Evolutionary conservation across 2,113 vertebrate species (phyloP), one percentile per base, ranked within the genome.

Genomic region (Dermatemys mawii): DNA sequence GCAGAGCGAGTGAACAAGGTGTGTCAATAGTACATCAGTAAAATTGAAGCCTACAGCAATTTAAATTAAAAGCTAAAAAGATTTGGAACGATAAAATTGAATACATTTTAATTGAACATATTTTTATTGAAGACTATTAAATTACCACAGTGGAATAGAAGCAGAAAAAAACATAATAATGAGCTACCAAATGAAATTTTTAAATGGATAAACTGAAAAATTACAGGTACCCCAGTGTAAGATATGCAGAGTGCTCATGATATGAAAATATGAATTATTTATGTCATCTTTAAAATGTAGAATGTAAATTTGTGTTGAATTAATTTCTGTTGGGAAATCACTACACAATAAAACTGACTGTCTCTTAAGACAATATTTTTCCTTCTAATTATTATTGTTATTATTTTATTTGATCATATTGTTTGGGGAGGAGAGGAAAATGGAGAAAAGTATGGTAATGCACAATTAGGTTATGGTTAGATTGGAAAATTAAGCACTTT

Each of bases 181-280:
- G 96, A 98, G 94, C 76, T 96, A 83, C 90, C 93, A 92, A 97
- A 94, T 89, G 94, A 97, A 97, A 98, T 96, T 97, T 98, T 97
- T 97, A 97, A 98, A 96, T 88, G 87, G 85, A 97, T 96, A 97
- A 97, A 94, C 91, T 96, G 93, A 97, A 98, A 98, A 98, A 97
- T 93, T 97, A 90, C 96, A 98, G 98, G 98, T 98, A 98, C 98
- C 97, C 97, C 93, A 24, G 98, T 98, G 98, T 98, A 98, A 97
- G 98, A 98, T 97, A 97, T 55, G 90, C 95, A 97, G 89, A 97
- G 96, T 97, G 97, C 93, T 98, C 97, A 98, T 98, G 97, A 97
- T 98, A 98, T 95, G 97, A 98, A 98, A 99, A 96, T 95, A 98
- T 99, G 98, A 98, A 99, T 99, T 99, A 99, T 99, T 98, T 98